A percentile compares a stretch with the other conserved stretches of the same genome.
phyloP scores from a whole-genome alignment of 1,140 invertebrate species.

The Nixonia krombeini region DNA sequence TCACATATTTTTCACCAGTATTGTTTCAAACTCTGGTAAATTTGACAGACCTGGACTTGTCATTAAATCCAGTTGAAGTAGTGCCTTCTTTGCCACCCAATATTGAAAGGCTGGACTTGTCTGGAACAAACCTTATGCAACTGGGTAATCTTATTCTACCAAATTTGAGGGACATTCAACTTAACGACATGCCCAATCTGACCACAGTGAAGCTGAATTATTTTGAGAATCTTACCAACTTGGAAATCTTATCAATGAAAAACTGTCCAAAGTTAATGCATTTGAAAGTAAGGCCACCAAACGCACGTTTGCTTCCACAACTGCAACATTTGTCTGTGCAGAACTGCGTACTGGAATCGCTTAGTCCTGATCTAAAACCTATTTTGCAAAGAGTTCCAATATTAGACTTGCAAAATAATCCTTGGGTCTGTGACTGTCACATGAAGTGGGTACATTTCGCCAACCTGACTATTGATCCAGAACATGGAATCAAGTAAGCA shows the following conservation, averaged over 20 bases:
- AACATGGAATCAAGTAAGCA: conserved; percentile 60
- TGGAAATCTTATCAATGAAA: conserved; percentile 56
- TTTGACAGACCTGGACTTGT: conserved; percentile 59
- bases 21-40: conserved; percentile 58
- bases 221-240: conserved; percentile 58
- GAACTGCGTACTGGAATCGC: conserved; percentile 50
- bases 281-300: conserved; percentile 50
- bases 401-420: conserved; percentile 65
- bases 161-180: conserved; percentile 43
- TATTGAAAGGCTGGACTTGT: conserved; percentile 60
- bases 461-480: conserved; percentile 52
- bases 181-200: conserved; percentile 61
- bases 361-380: conserved; percentile 50
- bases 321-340: conserved; percentile 56
- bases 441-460: conserved; percentile 62
- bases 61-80: conserved; percentile 57
- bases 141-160: conserved; percentile 54
- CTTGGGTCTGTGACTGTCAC: conserved; percentile 68
- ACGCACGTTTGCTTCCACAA: conserved; percentile 48
- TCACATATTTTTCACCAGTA: conserved; percentile 49
- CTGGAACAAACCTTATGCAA: conserved; percentile 54
- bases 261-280: conserved; percentile 48
- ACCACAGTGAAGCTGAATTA: conserved; percentile 58
- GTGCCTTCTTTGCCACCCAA: conserved; percentile 55
- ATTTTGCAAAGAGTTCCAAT: conserved; percentile 58